These are phyloP conservation scores for Bombus consobrinus DNA, from an alignment of 1,140 invertebrate genomes.

Conservation along the genomic window DNA sequence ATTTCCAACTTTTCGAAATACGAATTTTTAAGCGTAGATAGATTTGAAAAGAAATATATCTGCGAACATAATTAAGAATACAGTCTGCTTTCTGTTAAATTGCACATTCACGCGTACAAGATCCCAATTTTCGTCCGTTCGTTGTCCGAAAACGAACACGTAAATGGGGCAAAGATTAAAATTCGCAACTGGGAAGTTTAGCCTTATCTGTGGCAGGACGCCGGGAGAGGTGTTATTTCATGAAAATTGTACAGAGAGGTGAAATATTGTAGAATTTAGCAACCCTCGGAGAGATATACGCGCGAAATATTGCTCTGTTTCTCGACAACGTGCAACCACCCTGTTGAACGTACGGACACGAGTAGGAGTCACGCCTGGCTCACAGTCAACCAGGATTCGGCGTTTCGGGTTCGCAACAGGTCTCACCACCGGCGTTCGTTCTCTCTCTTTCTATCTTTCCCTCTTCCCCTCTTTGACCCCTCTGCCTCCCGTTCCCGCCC, in stretches of 20 bases:
- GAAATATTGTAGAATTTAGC: constrained; percentile 12
- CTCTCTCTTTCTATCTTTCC: constrained; percentile 44
- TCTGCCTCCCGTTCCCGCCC: constrained; percentile 46
- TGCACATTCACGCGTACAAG: not conserved
- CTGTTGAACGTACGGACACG: constrained; percentile 72
- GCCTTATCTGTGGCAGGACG: not conserved
- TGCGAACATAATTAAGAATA: not conserved
- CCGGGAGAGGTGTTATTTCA: not conserved
- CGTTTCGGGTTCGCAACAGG: constrained; percentile 79
- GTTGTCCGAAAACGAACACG: too few species aligned
- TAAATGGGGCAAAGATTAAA: not conserved
- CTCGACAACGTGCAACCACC: constrained; percentile 66
- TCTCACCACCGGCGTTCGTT: constrained; percentile 71
- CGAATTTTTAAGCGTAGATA: too few species aligned
- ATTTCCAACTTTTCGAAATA: not conserved
- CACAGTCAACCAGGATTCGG: constrained; percentile 78
- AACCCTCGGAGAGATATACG: constrained; percentile 15
- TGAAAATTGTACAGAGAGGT: not conserved
- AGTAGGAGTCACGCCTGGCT: constrained; percentile 75
- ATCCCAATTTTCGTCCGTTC: not conserved
- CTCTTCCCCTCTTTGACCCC: constrained; percentile 30
- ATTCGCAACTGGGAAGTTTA: not conserved
- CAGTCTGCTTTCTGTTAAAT: not conserved
- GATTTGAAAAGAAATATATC: too few species aligned
- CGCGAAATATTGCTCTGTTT: constrained; percentile 52